Evolutionary conservation across 2,113 vertebrate species (phyloP).

Genomic region (Notarius quadriscutis): DNA sequence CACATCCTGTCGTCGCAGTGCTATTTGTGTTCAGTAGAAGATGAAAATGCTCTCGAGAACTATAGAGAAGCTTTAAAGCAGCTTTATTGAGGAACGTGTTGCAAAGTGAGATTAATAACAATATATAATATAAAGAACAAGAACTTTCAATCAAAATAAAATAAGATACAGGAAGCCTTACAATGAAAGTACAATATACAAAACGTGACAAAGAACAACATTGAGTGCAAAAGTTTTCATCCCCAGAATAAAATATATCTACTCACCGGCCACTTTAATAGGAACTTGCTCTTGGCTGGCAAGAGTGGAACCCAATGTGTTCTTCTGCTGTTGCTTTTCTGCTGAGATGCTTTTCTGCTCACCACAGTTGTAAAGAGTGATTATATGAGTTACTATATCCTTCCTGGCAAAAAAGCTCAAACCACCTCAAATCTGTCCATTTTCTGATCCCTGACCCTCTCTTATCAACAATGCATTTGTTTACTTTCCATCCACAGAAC

Average conservation of each 20-base stretch:
- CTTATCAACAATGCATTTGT: too few species aligned
- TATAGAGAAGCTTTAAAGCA: background rate
- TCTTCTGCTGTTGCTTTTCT: too few species aligned
- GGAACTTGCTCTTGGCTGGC: too few species aligned
- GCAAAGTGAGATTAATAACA: background rate
- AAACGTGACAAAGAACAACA: background rate
- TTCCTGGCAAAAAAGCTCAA: too few species aligned
- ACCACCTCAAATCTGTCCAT: too few species aligned
- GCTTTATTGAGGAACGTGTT: background rate
- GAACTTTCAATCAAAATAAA: background rate
- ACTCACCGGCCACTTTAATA: too few species aligned
- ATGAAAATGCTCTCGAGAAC: background rate
- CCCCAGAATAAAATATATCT: background rate
- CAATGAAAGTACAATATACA: background rate
- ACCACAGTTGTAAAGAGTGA: too few species aligned
- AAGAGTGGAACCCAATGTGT: too few species aligned
- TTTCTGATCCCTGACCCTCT: too few species aligned
- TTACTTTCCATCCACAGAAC: too few species aligned
- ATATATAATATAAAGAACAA: background rate
- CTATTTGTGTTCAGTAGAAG: background rate
- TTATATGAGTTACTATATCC: too few species aligned
- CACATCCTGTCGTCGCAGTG: background rate
- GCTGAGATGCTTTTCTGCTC: too few species aligned
- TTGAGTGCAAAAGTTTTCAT: background rate
- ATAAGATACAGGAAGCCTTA: background rate